Conservation (phyloP, 2,797 vertebrate species). For the Anguilla obscura region DNA sequence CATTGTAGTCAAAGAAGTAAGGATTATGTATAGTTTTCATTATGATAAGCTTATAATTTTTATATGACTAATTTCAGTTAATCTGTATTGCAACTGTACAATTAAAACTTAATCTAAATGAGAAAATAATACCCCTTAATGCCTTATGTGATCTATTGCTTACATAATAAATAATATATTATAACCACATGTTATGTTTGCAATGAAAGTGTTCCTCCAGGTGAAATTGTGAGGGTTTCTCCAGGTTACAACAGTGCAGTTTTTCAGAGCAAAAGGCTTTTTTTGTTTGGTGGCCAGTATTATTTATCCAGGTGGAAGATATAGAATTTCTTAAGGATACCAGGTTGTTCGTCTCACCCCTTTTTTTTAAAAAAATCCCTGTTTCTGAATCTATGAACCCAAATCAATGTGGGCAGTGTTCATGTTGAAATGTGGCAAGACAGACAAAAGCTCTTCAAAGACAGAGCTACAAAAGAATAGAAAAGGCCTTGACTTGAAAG, state of each 20-base stretch:
- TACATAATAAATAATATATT: no score
- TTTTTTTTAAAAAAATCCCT: background rate
- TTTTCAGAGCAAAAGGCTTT: no score
- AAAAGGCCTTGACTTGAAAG: background rate
- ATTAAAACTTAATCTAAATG: no score
- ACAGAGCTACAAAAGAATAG: background rate
- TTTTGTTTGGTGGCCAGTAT: background rate
- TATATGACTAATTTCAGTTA: background rate
- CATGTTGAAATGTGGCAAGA: background rate
- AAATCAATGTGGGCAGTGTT: constrained; percentile 5
- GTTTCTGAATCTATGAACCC: background rate
- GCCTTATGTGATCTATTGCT: no score
- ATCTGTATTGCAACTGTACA: background rate
- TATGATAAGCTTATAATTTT: background rate
- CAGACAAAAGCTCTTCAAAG: background rate
- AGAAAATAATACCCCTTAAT: no score
- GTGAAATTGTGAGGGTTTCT: background rate
- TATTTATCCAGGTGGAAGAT: background rate
- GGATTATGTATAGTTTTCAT: background rate
- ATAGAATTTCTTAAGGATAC: background rate
- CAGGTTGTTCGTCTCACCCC: background rate
- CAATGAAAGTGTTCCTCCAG: background rate
- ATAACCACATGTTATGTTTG: no score
- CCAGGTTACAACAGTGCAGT: no score
- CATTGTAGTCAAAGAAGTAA: background rate